These are phyloP conservation scores for Myotis davidii DNA, from an alignment of 2,113 vertebrate genomes.

Conservation along the genomic window DNA sequence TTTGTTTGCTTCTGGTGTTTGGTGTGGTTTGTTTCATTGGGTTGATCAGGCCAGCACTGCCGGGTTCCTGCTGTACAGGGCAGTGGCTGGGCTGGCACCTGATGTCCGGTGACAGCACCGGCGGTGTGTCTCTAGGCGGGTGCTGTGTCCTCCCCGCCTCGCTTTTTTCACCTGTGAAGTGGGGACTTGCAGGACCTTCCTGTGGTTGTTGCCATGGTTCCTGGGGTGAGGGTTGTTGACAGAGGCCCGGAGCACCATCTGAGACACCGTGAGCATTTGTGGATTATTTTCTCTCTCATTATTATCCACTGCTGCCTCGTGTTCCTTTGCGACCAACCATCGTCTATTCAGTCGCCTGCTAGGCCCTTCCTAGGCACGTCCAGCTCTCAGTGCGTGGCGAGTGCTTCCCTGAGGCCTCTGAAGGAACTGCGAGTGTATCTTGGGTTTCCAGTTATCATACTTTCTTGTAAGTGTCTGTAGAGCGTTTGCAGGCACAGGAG, in stretches of 20 bases:
- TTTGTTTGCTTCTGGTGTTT: background rate
- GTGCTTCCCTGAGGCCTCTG: background rate
- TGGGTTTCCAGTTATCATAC: background rate
- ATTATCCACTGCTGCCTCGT: background rate
- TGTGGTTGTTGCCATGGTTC: background rate
- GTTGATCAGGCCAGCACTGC: background rate
- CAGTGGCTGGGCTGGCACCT: background rate
- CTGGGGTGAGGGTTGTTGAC: too few relatives aligned
- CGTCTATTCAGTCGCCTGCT: fast-evolving
- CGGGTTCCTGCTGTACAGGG: background rate
- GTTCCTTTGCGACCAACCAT: background rate
- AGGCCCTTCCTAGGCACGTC: background rate
- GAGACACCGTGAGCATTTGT: background rate
- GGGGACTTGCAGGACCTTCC: background rate
- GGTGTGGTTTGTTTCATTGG: background rate
- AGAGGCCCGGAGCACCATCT: background rate
- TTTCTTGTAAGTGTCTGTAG: background rate
- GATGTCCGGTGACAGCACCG: fast-evolving
- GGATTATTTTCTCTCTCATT: background rate
- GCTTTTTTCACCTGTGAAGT: background rate
- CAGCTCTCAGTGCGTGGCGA: background rate
- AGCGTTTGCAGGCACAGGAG: background rate
- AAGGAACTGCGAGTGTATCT: background rate
- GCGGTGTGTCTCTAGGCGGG: background rate
- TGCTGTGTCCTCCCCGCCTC: background rate